Evolutionary conservation across 2,113 vertebrate genomes (phyloP).

Genomic region (Phyllostomus discolor): DNA sequence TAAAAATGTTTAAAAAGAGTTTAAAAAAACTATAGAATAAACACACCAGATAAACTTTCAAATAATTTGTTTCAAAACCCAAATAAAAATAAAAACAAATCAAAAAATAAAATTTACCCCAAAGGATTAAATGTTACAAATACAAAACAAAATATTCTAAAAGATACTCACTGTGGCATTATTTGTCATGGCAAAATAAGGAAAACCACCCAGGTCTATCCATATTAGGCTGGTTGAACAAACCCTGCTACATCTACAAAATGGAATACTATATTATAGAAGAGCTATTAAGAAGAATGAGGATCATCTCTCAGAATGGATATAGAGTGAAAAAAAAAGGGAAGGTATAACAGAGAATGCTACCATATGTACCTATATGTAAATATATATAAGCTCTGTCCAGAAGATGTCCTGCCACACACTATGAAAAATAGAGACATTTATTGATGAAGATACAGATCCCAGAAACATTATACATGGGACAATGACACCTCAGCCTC

Average conservation of each 20-base stretch:
- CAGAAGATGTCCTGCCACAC: too few species aligned
- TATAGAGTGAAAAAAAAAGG: background rate
- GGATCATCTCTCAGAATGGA: background rate
- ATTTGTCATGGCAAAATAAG: background rate
- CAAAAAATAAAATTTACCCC: too few species aligned
- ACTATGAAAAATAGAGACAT: too few species aligned
- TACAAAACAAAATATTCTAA: background rate
- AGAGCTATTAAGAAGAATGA: background rate
- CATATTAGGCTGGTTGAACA: background rate
- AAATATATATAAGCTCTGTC: background rate
- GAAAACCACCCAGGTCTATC: background rate
- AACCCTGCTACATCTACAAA: background rate
- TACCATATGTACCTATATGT: background rate
- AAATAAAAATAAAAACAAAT: background rate
- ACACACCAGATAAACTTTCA: background rate
- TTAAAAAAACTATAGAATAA: background rate
- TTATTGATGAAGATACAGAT: too few species aligned
- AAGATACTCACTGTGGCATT: background rate
- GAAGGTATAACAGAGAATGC: background rate
- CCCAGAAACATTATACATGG: too few species aligned
- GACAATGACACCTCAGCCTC: too few species aligned
- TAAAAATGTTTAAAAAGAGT: background rate
- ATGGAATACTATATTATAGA: background rate
- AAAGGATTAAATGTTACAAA: background rate
- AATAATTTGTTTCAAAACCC: background rate